phyloP scores from a whole-genome alignment of 2,113 vertebrate species.

The Ctenomys sociabilis region DNA sequence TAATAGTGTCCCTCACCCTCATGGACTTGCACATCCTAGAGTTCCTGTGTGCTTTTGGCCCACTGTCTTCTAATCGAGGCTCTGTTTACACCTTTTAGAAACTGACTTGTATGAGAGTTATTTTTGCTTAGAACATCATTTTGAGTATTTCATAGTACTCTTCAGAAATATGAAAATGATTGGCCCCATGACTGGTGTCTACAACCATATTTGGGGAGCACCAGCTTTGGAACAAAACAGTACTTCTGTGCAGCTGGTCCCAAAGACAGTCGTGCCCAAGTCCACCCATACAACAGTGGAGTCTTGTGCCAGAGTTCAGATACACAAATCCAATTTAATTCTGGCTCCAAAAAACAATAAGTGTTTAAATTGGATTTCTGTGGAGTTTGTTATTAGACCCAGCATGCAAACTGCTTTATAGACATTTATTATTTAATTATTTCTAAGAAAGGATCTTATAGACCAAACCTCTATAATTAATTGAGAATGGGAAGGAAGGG shows the following conservation, averaged over 20 bases:
- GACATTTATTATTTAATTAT: slow-evolving; percentile 83
- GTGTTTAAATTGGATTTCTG: slow-evolving; percentile 80
- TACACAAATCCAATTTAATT: slow-evolving; percentile 82
- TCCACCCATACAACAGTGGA: slow-evolving; percentile 24
- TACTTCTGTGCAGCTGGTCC: slow-evolving; percentile 47
- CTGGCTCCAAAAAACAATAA: slow-evolving; percentile 77
- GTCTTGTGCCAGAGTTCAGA: slow-evolving; percentile 71
- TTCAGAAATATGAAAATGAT: slow-evolving; percentile 45
- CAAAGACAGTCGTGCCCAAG: slow-evolving; percentile 51
- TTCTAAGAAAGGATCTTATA: slow-evolving; percentile 78
- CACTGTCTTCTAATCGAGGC: background rate
- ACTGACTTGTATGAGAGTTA: background rate
- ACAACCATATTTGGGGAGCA: slow-evolving; percentile 31
- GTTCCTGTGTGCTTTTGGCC: background rate
- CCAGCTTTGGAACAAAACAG: slow-evolving; percentile 31
- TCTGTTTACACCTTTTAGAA: slow-evolving; percentile 38
- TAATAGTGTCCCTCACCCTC: accelerated
- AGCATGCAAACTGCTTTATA: slow-evolving; percentile 76
- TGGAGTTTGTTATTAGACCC: slow-evolving; percentile 75
- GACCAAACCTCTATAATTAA: slow-evolving; percentile 76
- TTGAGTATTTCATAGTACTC: slow-evolving; percentile 21
- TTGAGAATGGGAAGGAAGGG: slow-evolving; percentile 64
- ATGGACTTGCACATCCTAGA: background rate
- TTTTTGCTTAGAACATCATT: slow-evolving; percentile 17
- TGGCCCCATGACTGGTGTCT: background rate